Conservation (phyloP, 2,797 vertebrate species). For the Bothrops alternatus region DNA sequence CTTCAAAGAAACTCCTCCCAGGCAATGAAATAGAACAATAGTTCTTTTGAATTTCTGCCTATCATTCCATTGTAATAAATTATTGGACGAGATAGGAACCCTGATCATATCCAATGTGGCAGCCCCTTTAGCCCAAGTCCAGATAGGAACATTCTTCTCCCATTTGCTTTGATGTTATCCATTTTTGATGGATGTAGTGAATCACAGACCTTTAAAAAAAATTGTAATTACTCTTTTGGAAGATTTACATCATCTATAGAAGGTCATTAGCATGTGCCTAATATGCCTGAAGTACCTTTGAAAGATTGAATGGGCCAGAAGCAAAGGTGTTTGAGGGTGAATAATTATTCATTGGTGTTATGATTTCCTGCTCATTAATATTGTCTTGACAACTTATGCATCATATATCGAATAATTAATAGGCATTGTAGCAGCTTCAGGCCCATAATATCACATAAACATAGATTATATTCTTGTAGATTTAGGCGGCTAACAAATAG, state of each 20-base stretch:
- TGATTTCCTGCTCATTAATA: constrained; percentile 10
- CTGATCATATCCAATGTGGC: not conserved
- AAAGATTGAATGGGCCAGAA: not conserved
- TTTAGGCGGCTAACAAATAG: not conserved
- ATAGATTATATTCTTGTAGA: not conserved
- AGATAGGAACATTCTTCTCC: not conserved
- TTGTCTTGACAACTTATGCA: not conserved
- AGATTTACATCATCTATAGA: not conserved
- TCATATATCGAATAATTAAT: constrained; percentile 24
- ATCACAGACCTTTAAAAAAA: constrained; percentile 7
- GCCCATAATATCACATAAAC: not conserved
- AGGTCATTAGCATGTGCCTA: not conserved
- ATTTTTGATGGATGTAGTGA: not conserved
- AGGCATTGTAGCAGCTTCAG: not conserved
- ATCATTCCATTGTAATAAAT: not conserved
- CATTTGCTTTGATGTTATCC: not conserved
- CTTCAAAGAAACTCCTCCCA: not conserved
- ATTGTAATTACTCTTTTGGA: constrained; percentile 16
- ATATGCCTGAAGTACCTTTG: constrained; percentile 8
- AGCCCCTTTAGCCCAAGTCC: not conserved
- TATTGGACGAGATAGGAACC: not conserved
- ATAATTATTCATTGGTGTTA: not conserved
- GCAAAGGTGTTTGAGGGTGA: constrained; percentile 18
- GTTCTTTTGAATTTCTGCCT: not conserved
- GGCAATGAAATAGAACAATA: not conserved